Conservation (phyloP, 2,113 vertebrate genomes). For the Microcebus ravelobensis region DNA sequence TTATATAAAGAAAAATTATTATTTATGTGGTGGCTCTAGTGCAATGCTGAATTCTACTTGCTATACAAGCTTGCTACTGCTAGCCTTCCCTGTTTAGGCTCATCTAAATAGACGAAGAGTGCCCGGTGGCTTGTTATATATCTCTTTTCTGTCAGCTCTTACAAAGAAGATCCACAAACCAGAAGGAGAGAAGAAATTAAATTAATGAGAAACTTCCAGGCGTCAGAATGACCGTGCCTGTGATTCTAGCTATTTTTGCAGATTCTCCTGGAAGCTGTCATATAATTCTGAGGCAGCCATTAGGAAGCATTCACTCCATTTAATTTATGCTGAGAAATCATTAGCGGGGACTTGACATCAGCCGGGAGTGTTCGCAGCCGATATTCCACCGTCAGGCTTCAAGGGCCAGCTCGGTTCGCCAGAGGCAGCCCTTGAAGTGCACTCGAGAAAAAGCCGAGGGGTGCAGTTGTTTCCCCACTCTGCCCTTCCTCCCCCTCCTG, state of each 20-base stretch:
- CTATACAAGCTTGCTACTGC: background rate
- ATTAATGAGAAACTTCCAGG: constrained; percentile 1
- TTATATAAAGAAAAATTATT: background rate
- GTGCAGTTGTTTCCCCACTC: background rate
- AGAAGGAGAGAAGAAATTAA: constrained; percentile 49
- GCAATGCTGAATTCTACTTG: background rate
- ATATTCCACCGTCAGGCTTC: background rate
- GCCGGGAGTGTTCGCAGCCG: background rate
- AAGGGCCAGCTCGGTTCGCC: background rate
- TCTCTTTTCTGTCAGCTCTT: background rate
- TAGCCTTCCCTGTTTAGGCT: background rate
- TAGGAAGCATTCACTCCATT: constrained; percentile 58
- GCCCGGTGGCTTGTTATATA: background rate
- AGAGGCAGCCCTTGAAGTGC: background rate
- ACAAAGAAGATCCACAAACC: background rate
- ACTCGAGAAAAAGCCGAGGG: fast-evolving
- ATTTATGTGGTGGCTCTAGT: background rate
- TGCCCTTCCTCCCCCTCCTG: background rate
- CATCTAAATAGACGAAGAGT: background rate
- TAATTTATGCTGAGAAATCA: constrained; percentile 71
- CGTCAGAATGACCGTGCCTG: background rate
- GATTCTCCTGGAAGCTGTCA: constrained; percentile 58
- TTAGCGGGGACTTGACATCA: constrained; percentile 42
- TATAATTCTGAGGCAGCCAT: constrained; percentile 44
- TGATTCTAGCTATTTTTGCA: constrained; percentile 44